These are phyloP conservation scores for Megaustenia siamemsis DNA, from an alignment of 2,888 invertebrate genomes.

Conservation along the genomic window DNA sequence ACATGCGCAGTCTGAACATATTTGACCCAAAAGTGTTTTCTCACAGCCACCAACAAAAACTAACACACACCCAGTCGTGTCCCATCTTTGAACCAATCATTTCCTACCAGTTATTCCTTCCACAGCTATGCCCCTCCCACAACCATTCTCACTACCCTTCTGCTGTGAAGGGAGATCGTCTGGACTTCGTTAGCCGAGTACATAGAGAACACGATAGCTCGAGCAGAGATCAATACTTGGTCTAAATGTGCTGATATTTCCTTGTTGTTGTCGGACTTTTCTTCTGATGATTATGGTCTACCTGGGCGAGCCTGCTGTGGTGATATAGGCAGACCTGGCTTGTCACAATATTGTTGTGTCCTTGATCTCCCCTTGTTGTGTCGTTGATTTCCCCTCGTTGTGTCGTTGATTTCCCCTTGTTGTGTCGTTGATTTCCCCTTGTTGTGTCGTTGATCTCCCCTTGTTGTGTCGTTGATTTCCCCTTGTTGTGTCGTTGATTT, in stretches of 20 bases:
- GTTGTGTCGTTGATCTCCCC: too few relatives aligned
- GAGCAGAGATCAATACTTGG: background rate
- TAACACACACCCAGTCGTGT: background rate
- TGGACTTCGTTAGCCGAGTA: constrained; percentile 19
- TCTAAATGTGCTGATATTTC: background rate
- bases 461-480: too few relatives aligned
- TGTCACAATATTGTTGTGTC: too few relatives aligned
- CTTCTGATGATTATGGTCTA: too few relatives aligned
- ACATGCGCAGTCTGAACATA: background rate
- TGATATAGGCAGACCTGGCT: too few relatives aligned
- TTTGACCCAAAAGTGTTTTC: background rate
- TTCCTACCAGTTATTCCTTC: background rate
- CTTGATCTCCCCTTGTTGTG: too few relatives aligned
- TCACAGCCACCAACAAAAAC: background rate
- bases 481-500: too few relatives aligned
- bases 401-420: too few relatives aligned
- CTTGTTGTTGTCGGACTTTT: too few relatives aligned
- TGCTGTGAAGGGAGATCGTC: background rate
- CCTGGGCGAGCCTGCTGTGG: too few relatives aligned
- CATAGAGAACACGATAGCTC: background rate
- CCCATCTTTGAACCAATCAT: constrained; percentile 18
- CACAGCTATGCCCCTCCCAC: background rate
- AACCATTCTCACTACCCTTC: background rate
- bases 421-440: too few relatives aligned
- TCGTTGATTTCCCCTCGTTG: too few relatives aligned